Conservation (phyloP, 92 coral and sea anemone genomes). For the Phymanthus crucifer region DNA sequence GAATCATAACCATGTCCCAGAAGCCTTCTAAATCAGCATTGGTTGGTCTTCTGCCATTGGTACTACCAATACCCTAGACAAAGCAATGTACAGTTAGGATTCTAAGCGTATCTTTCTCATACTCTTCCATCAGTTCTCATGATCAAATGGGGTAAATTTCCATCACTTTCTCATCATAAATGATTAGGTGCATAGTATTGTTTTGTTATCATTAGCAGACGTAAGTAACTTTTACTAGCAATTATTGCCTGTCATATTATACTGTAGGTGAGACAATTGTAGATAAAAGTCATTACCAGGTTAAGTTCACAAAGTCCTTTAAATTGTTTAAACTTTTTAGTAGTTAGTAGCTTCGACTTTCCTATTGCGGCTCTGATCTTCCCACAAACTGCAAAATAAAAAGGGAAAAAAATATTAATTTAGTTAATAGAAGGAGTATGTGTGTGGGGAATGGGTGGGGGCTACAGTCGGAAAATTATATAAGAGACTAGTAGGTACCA, state of each 20-base stretch:
- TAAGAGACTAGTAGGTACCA: background rate
- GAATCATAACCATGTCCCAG: slow-evolving; percentile 98
- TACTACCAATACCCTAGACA: slow-evolving; percentile 66
- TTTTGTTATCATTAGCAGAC: too few relatives aligned
- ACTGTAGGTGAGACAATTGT: too few relatives aligned
- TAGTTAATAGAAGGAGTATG: background rate
- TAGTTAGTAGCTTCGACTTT: slow-evolving; percentile 88
- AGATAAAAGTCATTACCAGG: slow-evolving; percentile 81
- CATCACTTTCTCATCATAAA: too few relatives aligned
- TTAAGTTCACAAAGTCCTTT: slow-evolving; percentile 91
- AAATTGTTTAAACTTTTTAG: slow-evolving; percentile 94
- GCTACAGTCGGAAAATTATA: too few relatives aligned
- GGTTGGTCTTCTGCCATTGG: slow-evolving; percentile 82
- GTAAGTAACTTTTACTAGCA: too few relatives aligned
- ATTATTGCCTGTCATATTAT: too few relatives aligned
- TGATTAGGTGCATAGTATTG: too few relatives aligned
- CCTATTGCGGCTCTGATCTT: slow-evolving; percentile 89
- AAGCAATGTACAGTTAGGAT: background rate
- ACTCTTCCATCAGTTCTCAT: too few relatives aligned
- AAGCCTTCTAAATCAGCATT: slow-evolving; percentile 93
- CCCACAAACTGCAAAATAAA: slow-evolving; percentile 72
- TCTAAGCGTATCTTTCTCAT: too few relatives aligned
- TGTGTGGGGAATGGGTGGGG: too few relatives aligned
- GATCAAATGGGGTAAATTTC: background rate
- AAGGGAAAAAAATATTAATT: background rate